These are phyloP conservation scores for Eumeta japonica DNA, from an alignment of 1,140 invertebrate species.

Conservation along the genomic window DNA sequence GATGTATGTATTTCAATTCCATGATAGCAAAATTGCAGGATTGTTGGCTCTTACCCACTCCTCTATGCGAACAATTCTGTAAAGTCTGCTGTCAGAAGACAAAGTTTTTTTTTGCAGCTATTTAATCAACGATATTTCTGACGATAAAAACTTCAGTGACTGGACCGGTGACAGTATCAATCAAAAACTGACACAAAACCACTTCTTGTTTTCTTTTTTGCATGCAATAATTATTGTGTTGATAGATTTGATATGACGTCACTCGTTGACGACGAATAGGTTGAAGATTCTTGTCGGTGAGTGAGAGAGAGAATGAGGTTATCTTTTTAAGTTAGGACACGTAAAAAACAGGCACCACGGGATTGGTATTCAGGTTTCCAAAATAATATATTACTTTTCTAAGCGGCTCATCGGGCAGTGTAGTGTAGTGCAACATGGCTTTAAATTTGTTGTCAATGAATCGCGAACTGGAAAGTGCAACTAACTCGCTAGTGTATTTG, in stretches of 20 bases:
- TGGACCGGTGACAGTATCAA: not conserved
- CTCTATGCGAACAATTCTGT: no score
- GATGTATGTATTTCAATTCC: no score
- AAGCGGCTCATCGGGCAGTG: slow-evolving; percentile 19
- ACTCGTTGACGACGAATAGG: slow-evolving; percentile 18
- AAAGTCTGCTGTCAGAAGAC: no score
- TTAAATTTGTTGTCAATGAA: slow-evolving; percentile 31
- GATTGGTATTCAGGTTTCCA: slow-evolving; percentile 24
- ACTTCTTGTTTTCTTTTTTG: slow-evolving; percentile 6
- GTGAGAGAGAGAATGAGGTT: slow-evolving; percentile 23
- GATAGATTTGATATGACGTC: slow-evolving; percentile 19
- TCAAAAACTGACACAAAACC: slow-evolving; percentile 4
- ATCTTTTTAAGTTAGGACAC: slow-evolving; percentile 19
- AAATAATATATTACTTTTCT: slow-evolving; percentile 25
- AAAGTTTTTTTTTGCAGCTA: no score
- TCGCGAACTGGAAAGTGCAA: slow-evolving; percentile 18
- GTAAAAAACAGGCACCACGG: slow-evolving; percentile 21
- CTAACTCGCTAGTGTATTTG: slow-evolving; percentile 10
- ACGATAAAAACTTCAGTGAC: slow-evolving; percentile 1
- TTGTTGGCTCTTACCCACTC: no score
- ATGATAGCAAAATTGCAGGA: no score
- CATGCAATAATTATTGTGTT: slow-evolving; percentile 6
- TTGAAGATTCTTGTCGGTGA: slow-evolving; percentile 15
- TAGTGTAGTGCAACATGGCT: slow-evolving; percentile 30
- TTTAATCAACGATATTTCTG: slow-evolving; percentile 2